phyloP scores from a whole-genome alignment of 2,113 vertebrate genomes.

The Larimichthys polyactis region DNA sequence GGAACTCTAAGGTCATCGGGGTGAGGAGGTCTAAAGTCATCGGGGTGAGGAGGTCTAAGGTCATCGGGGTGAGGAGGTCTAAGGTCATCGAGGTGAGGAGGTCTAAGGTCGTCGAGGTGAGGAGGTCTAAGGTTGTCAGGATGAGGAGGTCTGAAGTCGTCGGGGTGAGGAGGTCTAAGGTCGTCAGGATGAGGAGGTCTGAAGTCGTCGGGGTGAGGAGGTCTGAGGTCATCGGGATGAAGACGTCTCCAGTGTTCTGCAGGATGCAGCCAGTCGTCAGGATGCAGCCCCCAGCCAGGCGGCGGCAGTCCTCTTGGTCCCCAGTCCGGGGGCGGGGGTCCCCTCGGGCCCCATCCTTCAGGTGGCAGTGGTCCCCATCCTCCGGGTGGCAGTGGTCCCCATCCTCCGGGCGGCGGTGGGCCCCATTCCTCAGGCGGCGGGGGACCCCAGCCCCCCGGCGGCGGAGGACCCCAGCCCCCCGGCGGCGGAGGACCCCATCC shows the following conservation, averaged over 20 bases:
- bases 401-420: neutral
- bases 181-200: neutral
- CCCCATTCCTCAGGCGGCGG: slow-evolving; percentile 18
- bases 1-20: no score
- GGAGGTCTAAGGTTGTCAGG: neutral
- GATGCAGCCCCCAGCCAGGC: slow-evolving; percentile 43
- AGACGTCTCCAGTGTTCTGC: neutral
- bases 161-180: no score
- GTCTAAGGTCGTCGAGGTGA: neutral
- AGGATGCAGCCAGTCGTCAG: slow-evolving; percentile 48
- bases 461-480: slow-evolving; percentile 26
- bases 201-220: neutral
- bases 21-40: slow-evolving; percentile 15
- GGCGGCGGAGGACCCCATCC: slow-evolving; percentile 46
- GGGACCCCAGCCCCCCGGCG: neutral
- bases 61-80: neutral
- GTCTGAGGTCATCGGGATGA: slow-evolving; percentile 29
- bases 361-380: slow-evolving; percentile 30
- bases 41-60: neutral
- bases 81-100: neutral
- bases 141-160: neutral
- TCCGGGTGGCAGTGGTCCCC: no score
- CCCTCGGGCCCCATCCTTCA: slow-evolving; percentile 19
- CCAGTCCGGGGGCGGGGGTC: slow-evolving; percentile 10
- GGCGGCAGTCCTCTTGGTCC: slow-evolving; percentile 23